Percentiles rank a stretch among this genome's conserved stretches.
Conservation (phyloP, 2,113 vertebrate genomes). For the Pimephales promelas region DNA sequence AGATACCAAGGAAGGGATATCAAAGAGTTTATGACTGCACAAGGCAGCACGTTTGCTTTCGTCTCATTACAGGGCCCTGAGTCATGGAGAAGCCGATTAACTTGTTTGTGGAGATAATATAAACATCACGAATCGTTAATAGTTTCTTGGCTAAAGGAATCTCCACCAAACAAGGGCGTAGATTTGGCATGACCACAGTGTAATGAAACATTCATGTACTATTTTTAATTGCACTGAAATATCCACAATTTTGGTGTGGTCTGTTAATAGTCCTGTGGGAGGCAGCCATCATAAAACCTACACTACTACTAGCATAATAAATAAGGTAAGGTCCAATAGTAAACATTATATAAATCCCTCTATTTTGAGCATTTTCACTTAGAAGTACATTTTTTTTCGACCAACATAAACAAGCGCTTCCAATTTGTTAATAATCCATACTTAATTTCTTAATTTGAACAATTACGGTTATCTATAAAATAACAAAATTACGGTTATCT, state of each 20-base stretch:
- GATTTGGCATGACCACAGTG: neutral
- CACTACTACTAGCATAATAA: neutral
- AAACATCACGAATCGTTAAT: neutral
- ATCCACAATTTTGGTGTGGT: conserved; percentile 40
- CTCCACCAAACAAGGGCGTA: conserved; percentile 34
- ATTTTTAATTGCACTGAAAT: conserved; percentile 13
- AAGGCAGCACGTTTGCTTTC: conserved; percentile 4
- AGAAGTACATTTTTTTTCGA: neutral
- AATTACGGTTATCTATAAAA: neutral
- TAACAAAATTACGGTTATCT: neutral
- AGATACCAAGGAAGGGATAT: conserved; percentile 26
- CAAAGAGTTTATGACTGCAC: conserved; percentile 29
- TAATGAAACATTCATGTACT: conserved; percentile 3
- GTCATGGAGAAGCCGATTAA: conserved; percentile 23
- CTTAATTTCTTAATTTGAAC: neutral
- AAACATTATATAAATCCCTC: neutral
- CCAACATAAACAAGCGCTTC: neutral
- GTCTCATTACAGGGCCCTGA: conserved; percentile 20
- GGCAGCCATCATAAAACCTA: conserved; percentile 14
- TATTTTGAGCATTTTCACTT: neutral
- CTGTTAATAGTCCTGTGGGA: conserved; percentile 18
- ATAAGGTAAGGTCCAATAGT: neutral
- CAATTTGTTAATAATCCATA: neutral
- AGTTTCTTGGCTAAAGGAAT: conserved; percentile 6
- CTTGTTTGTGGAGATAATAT: conserved; percentile 40